Evolutionary conservation across 2,888 invertebrate species (phyloP), one percentile per base, ranked within the genome.

Genomic region (Platycnemis pennipes): DNA sequence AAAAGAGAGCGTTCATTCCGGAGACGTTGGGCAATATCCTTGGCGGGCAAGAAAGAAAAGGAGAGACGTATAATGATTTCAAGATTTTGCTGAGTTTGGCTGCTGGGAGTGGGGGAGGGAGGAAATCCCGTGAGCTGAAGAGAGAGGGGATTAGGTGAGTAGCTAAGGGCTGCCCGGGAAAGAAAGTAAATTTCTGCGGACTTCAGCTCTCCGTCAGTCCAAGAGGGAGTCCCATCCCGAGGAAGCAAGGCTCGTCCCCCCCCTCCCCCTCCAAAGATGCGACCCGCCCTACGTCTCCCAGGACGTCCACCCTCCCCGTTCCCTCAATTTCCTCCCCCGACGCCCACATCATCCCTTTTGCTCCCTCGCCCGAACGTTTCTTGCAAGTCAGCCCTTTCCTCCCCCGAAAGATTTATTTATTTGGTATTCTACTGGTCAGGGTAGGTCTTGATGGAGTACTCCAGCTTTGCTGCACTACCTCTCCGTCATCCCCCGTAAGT

Each of bases 121-220:
- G 13, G 91, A 91, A 91, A 91, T 63, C 63, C 91, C 63, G 63
- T 26, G 19, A 69, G 63, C 91, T 44, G 77, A 77, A 91, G 91
- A 91, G 69, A n/a, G 91, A 91, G 69, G 44, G 91, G 91, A 91
- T 91, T 91, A 91, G 69, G 91, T 63, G 69, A 91, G 56, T 91
- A n/a, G n/a, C 63, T 63, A 91, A 91, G 63, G 91, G 63, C 56
- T 69, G 44, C 63, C 69, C 42, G 44, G 63, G 91, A 91, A 63
- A 44, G 91, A 91, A 91, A 91, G 91, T 91, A 91, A 89, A 91
- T 91, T 91, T 91, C 69, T 91, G 91, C 91, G 91, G 91, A 91
- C 91, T 91, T 91, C 91, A 91, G 91, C 91, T 44, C 56, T 91
- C 44, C 44, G 63, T 91, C 91, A 91, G 91, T 89, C 56, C 91